These are phyloP conservation scores for Aleiodes alternator DNA, from an alignment of 2,888 invertebrate genomes.

Conservation along the genomic window DNA sequence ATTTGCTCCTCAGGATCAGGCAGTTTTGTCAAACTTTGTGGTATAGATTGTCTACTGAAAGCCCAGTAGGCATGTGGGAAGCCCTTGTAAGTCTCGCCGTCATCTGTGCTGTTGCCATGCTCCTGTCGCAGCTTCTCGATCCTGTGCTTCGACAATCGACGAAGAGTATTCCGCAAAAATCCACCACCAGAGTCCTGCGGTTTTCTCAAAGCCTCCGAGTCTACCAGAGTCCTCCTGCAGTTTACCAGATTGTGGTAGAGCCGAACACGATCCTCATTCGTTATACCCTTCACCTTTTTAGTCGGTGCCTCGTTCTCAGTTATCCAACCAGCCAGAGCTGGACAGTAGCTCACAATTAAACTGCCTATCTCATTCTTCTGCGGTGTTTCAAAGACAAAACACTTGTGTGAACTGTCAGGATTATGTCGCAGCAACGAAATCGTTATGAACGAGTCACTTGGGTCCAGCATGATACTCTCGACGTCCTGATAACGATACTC, in stretches of 20 bases:
- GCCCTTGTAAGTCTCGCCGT: conserved; percentile 91
- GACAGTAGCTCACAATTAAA: conserved; percentile 93
- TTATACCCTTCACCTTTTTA: conserved; percentile 83
- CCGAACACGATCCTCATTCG: conserved; percentile 91
- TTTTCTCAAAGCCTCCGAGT: conserved; percentile 87
- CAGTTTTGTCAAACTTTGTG: conserved; percentile 89
- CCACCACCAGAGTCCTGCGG: conserved; percentile 90
- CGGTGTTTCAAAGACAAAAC: conserved; percentile 93
- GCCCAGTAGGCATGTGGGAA: conserved; percentile 93
- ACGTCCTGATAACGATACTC: conserved; percentile 94
- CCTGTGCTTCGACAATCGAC: conserved; percentile 89
- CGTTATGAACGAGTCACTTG: conserved; percentile 94
- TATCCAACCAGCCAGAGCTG: conserved; percentile 88
- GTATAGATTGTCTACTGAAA: conserved; percentile 87
- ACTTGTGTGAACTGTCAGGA: conserved; percentile 85
- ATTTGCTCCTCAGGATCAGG: conserved; percentile 91
- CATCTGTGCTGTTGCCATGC: conserved; percentile 80
- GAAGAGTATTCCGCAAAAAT: conserved; percentile 90
- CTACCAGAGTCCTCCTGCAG: conserved; percentile 88
- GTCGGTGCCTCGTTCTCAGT: conserved; percentile 84
- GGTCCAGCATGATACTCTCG: conserved; percentile 93
- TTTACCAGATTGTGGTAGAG: conserved; percentile 91
- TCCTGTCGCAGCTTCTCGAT: conserved; percentile 86
- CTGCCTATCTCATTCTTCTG: conserved; percentile 95
- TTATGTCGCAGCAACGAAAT: conserved; percentile 87